These are phyloP conservation scores for Halocaridina rubra DNA, from an alignment of 2,888 invertebrate genomes.

Conservation along the genomic window DNA sequence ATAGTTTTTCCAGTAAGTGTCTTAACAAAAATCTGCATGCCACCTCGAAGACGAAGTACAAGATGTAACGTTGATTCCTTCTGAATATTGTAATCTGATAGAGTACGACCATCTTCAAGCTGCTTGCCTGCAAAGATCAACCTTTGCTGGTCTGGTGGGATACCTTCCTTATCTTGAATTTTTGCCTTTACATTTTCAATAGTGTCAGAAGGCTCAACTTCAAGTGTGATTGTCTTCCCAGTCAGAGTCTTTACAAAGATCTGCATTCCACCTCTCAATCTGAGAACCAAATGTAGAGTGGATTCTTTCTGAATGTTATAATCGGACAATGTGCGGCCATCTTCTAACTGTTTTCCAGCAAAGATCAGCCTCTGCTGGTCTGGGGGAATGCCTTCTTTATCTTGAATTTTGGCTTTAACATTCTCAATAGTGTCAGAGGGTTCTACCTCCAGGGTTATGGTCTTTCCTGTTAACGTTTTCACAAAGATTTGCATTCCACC, in stretches of 20 bases:
- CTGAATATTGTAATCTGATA: constrained; percentile 70
- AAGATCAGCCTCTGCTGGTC: constrained; percentile 73
- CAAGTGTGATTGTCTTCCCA: constrained; percentile 14
- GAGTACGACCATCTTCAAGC: constrained; percentile 72
- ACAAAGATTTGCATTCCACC: constrained; percentile 96
- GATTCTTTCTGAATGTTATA: constrained; percentile 74
- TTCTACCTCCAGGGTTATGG: constrained; percentile 64
- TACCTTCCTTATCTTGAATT: constrained; percentile 67
- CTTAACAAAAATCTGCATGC: constrained; percentile 10
- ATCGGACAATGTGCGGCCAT: constrained; percentile 71
- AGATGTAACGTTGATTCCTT: not conserved
- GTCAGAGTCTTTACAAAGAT: constrained; percentile 30
- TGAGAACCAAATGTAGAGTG: constrained; percentile 69
- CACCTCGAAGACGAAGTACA: not conserved
- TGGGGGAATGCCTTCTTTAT: not conserved
- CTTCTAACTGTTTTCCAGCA: constrained; percentile 74
- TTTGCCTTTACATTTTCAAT: constrained; percentile 27
- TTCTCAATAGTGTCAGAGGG: not conserved
- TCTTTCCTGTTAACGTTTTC: constrained; percentile 79
- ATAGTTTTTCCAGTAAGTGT: not conserved
- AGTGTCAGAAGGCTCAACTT: constrained; percentile 20
- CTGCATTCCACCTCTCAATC: constrained; percentile 68
- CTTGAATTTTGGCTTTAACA: not conserved
- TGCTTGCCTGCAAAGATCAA: constrained; percentile 75
- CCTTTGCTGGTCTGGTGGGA: constrained; percentile 75